Conservation (phyloP, 1,140 invertebrate species). For the Propsilocerus akamusi region DNA sequence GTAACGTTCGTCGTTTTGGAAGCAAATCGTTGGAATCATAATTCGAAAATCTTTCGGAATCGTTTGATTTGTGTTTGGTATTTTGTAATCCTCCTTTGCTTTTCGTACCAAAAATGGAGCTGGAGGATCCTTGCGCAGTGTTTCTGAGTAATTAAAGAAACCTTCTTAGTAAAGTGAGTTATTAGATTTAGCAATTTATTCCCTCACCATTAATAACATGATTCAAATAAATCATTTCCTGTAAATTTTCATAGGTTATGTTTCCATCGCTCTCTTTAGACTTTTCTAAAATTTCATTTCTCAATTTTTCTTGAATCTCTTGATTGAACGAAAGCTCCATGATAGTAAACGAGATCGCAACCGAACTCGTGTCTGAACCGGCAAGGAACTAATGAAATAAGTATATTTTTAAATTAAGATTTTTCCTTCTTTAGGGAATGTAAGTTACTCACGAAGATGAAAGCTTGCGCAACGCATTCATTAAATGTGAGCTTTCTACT, state of each 20-base stretch:
- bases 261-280: slow-evolving; percentile 23
- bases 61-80: slow-evolving; percentile 25
- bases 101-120: slow-evolving; percentile 24
- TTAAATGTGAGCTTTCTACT: slow-evolving; percentile 6
- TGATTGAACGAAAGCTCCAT: slow-evolving; percentile 36
- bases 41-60: slow-evolving; percentile 25
- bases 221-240: slow-evolving; percentile 35
- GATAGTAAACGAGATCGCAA: slow-evolving; percentile 14
- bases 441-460: slow-evolving; percentile 6
- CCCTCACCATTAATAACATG: slow-evolving; percentile 32
- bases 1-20: not conserved
- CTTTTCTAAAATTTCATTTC: slow-evolving; percentile 32
- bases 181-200: not conserved
- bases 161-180: not conserved
- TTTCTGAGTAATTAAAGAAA: slow-evolving; percentile 10
- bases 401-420: not conserved
- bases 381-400: not conserved
- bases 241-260: slow-evolving; percentile 32
- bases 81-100: slow-evolving; percentile 26
- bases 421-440: not conserved
- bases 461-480: slow-evolving; percentile 10
- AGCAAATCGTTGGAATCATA: not conserved
- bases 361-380: not conserved
- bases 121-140: slow-evolving; percentile 35
- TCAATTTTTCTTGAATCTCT: slow-evolving; percentile 33